These are phyloP conservation scores for Drosophila nikananu DNA, from an alignment of 1,140 invertebrate species.

Conservation along the genomic window DNA sequence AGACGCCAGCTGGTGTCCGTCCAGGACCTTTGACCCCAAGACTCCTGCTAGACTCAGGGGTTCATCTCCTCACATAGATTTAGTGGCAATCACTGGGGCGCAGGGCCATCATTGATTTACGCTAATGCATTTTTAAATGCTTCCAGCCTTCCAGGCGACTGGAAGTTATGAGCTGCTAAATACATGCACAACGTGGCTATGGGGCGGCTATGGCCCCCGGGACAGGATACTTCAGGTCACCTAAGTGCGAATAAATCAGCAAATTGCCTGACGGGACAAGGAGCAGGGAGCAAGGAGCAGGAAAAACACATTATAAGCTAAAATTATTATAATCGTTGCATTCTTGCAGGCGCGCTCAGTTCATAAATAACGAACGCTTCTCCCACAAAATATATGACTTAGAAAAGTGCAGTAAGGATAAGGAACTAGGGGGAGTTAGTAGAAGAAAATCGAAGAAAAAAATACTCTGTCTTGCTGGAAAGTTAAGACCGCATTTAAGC, in stretches of 20 bases:
- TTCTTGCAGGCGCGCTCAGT: slow-evolving; percentile 66
- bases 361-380: slow-evolving; percentile 60
- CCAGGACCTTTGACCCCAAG: slow-evolving; percentile 25
- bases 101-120: slow-evolving; percentile 66
- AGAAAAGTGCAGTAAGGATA: slow-evolving; percentile 30
- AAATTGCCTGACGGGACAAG: slow-evolving; percentile 53
- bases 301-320: slow-evolving; percentile 74
- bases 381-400: slow-evolving; percentile 41
- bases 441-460: background rate
- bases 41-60: background rate
- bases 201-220: slow-evolving; percentile 7
- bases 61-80: slow-evolving; percentile 31
- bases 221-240: slow-evolving; percentile 70
- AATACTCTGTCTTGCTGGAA: background rate
- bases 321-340: slow-evolving; percentile 76
- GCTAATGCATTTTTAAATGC: slow-evolving; percentile 75
- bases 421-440: background rate
- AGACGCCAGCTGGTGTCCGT: slow-evolving; percentile 14
- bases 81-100: slow-evolving; percentile 68
- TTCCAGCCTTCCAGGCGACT: background rate
- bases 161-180: slow-evolving; percentile 48
- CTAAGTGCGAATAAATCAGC: slow-evolving; percentile 75
- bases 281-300: background rate
- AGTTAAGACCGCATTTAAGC: background rate
- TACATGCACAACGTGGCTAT: slow-evolving; percentile 15